These are phyloP conservation scores for Aphrocallistes beatrix DNA, from an alignment of 37 sponge, comb jelly and placozoan genomes.

Conservation along the genomic window DNA sequence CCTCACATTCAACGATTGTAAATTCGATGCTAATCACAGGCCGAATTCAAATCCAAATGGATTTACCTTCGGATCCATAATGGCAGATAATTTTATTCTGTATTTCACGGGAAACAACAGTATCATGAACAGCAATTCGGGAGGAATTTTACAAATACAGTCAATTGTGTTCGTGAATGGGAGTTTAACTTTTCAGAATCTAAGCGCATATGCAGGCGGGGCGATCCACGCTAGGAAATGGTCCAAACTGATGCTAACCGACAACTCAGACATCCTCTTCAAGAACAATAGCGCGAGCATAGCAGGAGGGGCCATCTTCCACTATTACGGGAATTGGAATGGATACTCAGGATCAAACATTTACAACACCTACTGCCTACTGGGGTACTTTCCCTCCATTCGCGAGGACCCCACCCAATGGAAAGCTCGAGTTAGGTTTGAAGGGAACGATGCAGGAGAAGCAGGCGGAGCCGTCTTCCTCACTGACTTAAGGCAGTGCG, in stretches of 20 bases:
- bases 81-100: not conserved
- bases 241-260: not conserved
- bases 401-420: not conserved
- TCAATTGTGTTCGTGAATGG: not conserved
- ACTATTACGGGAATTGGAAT: not conserved
- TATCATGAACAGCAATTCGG: not conserved
- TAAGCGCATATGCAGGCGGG: not conserved
- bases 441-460: not conserved
- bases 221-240: constrained; percentile 12
- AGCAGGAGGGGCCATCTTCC: constrained; percentile 6
- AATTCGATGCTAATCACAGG: not conserved
- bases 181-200: not conserved
- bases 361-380: not conserved
- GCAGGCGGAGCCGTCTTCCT: not conserved
- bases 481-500: not conserved
- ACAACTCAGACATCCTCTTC: not conserved
- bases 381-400: constrained; percentile 13
- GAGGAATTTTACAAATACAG: not conserved
- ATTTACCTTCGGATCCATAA: not conserved
- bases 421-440: not conserved
- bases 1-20: not conserved
- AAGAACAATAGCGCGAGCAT: not conserved
- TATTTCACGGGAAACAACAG: not conserved
- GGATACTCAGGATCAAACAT: not conserved
- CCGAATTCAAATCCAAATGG: not conserved